Percentiles rank a stretch among this genome's conserved stretches.
phyloP scores from a whole-genome alignment of 1,140 invertebrate genomes.

The Drosophila sproati region DNA sequence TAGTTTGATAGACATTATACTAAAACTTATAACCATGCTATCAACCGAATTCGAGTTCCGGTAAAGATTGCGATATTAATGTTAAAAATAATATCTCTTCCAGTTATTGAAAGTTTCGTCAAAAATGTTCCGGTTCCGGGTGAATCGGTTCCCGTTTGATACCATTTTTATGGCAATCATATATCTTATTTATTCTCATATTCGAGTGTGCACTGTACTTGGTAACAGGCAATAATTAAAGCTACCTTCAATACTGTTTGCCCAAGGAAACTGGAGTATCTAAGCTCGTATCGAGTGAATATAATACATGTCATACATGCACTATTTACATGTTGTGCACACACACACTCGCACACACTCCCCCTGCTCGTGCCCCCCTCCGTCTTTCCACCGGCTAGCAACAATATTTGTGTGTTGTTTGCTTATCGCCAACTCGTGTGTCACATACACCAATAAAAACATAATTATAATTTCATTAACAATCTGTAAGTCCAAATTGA shows the following conservation, averaged over 20 bases:
- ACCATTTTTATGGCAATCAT: no score
- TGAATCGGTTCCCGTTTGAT: no score
- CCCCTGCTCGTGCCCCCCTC: not conserved
- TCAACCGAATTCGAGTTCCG: no score
- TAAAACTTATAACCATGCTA: no score
- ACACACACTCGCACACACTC: not conserved
- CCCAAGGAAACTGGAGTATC: conserved; percentile 13
- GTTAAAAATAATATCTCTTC: no score
- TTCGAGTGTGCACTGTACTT: conserved; percentile 1
- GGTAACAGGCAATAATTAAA: conserved; percentile 9
- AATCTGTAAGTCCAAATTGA: conserved; percentile 77
- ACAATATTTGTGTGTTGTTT: not conserved
- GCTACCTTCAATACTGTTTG: conserved; percentile 17
- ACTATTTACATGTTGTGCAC: conserved; percentile 14
- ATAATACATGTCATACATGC: not conserved
- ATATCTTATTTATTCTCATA: no score
- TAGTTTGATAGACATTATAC: no score
- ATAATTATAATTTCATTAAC: conserved; percentile 83
- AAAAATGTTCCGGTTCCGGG: no score
- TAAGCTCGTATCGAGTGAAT: not conserved
- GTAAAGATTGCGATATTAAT: no score
- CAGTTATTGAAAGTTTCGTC: no score
- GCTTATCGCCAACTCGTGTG: conserved; percentile 9
- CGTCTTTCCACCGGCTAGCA: not conserved
- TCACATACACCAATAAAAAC: conserved; percentile 53